A percentile compares a stretch with the other conserved stretches of the same genome.
phyloP scores from a whole-genome alignment of 2,888 invertebrate genomes.

The Eupithecia inturbata region DNA sequence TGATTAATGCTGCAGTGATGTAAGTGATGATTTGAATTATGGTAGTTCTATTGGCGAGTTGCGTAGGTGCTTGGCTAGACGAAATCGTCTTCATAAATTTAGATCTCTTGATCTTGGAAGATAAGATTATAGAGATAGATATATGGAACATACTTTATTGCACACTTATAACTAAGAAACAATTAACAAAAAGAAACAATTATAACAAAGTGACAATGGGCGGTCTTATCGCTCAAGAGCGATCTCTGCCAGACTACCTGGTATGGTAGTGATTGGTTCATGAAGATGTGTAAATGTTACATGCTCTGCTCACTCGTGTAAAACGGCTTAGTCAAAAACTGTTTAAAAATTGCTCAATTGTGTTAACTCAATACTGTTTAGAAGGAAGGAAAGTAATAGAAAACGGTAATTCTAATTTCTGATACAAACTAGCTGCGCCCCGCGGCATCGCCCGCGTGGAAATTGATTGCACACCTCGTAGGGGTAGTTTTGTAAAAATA shows the following conservation, averaged over 20 bases:
- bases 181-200: too few relatives aligned
- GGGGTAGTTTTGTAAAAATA: too few relatives aligned
- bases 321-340: too few relatives aligned
- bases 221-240: too few relatives aligned
- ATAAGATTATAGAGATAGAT: too few relatives aligned
- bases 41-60: constrained; percentile 44
- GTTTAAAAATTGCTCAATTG: neutral
- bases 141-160: too few relatives aligned
- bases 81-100: neutral
- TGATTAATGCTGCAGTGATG: constrained; percentile 42
- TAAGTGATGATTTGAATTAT: constrained; percentile 51
- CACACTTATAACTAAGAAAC: too few relatives aligned
- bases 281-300: neutral
- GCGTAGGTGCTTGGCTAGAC: constrained; percentile 28
- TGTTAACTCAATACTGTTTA: neutral
- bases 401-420: neutral
- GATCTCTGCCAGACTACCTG: too few relatives aligned
- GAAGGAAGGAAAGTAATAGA: neutral
- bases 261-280: neutral
- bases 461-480: too few relatives aligned
- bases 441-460: too few relatives aligned
- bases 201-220: too few relatives aligned
- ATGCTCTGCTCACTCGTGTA: neutral
- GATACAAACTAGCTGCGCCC: too few relatives aligned
- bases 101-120: neutral